Base-by-base conservation (phyloP, 2,888 invertebrate species). In the Stenodema calcarata region DNA sequence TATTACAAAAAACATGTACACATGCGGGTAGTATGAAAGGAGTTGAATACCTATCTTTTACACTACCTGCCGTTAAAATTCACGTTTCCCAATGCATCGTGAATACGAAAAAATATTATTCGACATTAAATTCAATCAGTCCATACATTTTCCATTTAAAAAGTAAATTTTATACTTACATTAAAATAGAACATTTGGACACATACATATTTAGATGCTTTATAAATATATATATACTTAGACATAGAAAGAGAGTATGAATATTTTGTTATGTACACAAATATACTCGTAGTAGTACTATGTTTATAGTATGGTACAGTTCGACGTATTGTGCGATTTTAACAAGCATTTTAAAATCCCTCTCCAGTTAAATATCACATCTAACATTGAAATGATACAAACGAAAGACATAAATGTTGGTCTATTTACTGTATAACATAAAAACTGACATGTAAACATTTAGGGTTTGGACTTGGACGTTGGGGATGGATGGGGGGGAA, bases 91-190 rank as follows among this genome's bases (percentile, higher is more conserved):
- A 47, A 44, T 23, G 47, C 62, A 27, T 41, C 18, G 82, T 69
- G 82, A 69, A 27, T 82, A 82, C 42, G 82, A 82, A 82, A 35
- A 82, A 82, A 82, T 82, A 82, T 82, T 42, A 44, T 82, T 82
- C 42, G 62, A 78, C 47, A 78, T 78, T 54, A 82, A 82, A 11
- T 69, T 41, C 82, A 69, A 69, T 82, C 82, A 82, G 82, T 82
- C 69, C 70, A 69, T 70, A 69, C 41, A 69, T 80, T 80, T 78
- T 54, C 54, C 30, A 54, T 50, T 80, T 80, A 30, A 54, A 80
- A 80, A 80, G 16, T 23, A 54, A 80, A 44, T 23, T 47, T 50
- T n/a, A 47, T 30, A 50, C 1, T 54, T 54, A 80, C 78, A 78
- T 23, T 80, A 80, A 80, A 80, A 80, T 80, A 80, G 50, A 80